Percentiles rank a stretch among this genome's conserved stretches.
phyloP scores from a whole-genome alignment of 2,113 vertebrate species.

The Oceanodroma tethys region DNA sequence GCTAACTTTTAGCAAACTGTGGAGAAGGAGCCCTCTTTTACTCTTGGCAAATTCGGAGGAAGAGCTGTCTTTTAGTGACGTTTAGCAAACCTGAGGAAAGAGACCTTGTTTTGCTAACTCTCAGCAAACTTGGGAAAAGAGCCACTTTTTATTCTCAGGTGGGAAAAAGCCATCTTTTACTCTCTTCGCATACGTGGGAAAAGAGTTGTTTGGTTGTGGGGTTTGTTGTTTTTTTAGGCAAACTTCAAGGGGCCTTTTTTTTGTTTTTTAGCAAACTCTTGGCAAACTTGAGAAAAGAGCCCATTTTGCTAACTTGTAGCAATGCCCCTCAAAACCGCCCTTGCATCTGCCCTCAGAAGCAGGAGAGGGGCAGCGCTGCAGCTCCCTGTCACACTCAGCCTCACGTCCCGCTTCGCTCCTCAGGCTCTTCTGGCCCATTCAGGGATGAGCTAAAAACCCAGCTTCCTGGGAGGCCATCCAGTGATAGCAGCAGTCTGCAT shows the following conservation, averaged over 20 bases:
- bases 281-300: neutral
- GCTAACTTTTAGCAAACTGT: neutral
- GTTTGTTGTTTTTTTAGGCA: neutral
- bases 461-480: constrained; percentile 10
- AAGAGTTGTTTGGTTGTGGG: neutral
- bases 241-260: neutral
- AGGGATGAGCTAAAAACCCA: neutral
- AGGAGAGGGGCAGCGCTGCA: neutral
- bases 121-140: fast-evolving
- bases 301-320: neutral
- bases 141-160: neutral
- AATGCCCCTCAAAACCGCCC: neutral
- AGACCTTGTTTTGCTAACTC: neutral
- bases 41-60: neutral
- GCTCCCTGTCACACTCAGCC: neutral
- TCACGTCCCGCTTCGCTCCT: fast-evolving
- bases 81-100: neutral
- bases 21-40: neutral
- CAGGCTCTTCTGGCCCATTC: neutral
- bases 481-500: constrained; percentile 37
- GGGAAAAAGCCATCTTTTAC: neutral
- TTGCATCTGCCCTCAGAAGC: neutral
- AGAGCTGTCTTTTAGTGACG: neutral
- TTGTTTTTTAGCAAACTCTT: neutral
- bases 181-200: neutral